These are phyloP conservation scores for Papilio xuthus DNA, from an alignment of 1,140 invertebrate genomes.

Conservation along the genomic window DNA sequence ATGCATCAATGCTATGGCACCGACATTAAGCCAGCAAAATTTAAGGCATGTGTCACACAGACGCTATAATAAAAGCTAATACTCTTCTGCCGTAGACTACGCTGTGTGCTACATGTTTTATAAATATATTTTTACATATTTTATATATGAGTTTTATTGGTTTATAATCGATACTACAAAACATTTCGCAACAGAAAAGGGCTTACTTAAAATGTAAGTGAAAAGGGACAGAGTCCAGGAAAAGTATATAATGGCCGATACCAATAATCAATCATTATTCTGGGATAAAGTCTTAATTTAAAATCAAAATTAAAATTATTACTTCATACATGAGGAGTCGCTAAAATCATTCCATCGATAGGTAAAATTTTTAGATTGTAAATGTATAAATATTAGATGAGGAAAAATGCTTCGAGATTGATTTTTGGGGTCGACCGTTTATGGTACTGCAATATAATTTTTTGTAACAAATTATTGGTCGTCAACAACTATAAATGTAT, in stretches of 20 bases:
- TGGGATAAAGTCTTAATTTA: no score
- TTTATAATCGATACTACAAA: not conserved
- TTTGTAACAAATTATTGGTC: not conserved
- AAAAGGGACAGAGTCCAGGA: not conserved
- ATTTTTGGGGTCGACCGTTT: not conserved
- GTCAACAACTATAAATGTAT: not conserved
- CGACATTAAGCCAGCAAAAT: slow-evolving; percentile 42
- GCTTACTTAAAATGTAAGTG: not conserved
- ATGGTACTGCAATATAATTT: no score
- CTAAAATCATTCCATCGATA: not conserved
- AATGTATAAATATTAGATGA: not conserved
- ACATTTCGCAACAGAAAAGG: not conserved
- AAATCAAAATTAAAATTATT: no score
- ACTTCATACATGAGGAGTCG: not conserved
- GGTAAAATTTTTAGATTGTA: not conserved
- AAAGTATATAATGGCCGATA: not conserved
- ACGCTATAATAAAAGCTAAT: not conserved
- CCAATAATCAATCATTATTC: no score
- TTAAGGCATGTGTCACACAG: slow-evolving; percentile 8
- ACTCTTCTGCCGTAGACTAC: not conserved
- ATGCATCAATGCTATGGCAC: slow-evolving; percentile 41
- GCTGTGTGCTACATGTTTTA: slow-evolving; percentile 4
- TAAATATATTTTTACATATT: not conserved
- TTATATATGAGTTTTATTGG: not conserved
- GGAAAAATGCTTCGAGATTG: not conserved